A percentile compares a stretch with the other conserved stretches of the same genome.
Evolutionary conservation across 2,113 vertebrate species (phyloP).

Genomic region (Trematocara marginatum): DNA sequence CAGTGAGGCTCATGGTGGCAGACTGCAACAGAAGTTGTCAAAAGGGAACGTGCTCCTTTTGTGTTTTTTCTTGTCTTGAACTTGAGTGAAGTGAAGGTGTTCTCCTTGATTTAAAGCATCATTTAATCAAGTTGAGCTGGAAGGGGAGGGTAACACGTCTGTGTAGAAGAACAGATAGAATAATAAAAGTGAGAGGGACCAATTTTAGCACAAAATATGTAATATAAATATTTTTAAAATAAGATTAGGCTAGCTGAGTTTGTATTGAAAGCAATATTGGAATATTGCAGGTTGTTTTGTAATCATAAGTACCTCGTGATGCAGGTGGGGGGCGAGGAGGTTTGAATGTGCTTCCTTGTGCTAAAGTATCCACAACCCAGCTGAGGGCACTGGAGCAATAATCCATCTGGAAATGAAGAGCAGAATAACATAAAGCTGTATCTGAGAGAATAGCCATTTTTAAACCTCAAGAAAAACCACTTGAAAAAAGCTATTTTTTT

Average conservation of each 20-base stretch:
- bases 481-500: neutral
- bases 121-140: conserved; percentile 13
- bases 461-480: neutral
- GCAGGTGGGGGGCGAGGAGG: conserved; percentile 63
- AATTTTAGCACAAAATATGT: neutral
- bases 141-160: conserved; percentile 28
- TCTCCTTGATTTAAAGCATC: neutral
- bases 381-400: conserved; percentile 76
- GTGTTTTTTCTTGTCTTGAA: neutral
- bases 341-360: conserved; percentile 67
- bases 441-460: neutral
- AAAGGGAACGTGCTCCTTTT: neutral
- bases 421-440: neutral
- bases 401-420: conserved; percentile 71
- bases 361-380: conserved; percentile 81
- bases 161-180: neutral
- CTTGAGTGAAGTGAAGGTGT: neutral
- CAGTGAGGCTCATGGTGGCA: neutral
- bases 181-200: neutral
- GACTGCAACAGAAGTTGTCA: neutral
- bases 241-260: neutral
- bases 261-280: neutral
- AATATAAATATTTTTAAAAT: neutral
- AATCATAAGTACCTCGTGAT: conserved; percentile 45
- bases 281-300: neutral